Conservation (phyloP, 2,888 invertebrate genomes). For the Euzophera pinguis region DNA sequence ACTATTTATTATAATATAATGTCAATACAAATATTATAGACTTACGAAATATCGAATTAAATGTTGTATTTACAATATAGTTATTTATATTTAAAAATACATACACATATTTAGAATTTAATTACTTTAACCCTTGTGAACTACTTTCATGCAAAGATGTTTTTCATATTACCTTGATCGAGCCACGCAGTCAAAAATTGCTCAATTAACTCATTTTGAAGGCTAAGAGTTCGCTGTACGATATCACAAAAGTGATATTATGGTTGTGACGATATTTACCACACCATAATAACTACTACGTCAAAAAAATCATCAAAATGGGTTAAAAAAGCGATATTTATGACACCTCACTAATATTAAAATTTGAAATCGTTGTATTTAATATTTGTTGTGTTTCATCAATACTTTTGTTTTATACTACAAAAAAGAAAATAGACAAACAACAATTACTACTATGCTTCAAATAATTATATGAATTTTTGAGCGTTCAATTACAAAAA, state of each 20-base stretch:
- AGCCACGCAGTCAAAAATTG: conserved; percentile 12
- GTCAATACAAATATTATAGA: conserved; percentile 56
- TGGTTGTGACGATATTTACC: conserved; percentile 24
- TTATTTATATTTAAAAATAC: conserved; percentile 39
- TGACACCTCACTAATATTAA: conserved; percentile 25
- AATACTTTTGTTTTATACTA: not conserved
- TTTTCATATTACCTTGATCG: conserved; percentile 25
- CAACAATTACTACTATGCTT: not conserved
- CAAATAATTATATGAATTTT: conserved; percentile 6
- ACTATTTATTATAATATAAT: conserved; percentile 42
- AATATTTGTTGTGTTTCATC: conserved; percentile 16
- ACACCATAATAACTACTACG: not conserved
- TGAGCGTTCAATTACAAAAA: not conserved
- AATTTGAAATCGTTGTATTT: conserved; percentile 42
- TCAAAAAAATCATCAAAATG: conserved; percentile 26
- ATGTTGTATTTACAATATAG: conserved; percentile 59
- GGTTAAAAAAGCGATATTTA: conserved; percentile 31
- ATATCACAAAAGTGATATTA: conserved; percentile 49
- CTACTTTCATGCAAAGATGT: conserved; percentile 49
- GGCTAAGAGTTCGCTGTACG: conserved; percentile 22
- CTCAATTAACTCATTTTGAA: conserved; percentile 34
- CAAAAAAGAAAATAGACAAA: not conserved
- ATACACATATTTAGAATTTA: conserved; percentile 65
- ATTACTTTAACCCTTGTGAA: conserved; percentile 33
- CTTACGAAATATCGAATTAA: conserved; percentile 52